Evolutionary conservation across 1,140 invertebrate genomes (phyloP).

Genomic region (Nymphalis io): DNA sequence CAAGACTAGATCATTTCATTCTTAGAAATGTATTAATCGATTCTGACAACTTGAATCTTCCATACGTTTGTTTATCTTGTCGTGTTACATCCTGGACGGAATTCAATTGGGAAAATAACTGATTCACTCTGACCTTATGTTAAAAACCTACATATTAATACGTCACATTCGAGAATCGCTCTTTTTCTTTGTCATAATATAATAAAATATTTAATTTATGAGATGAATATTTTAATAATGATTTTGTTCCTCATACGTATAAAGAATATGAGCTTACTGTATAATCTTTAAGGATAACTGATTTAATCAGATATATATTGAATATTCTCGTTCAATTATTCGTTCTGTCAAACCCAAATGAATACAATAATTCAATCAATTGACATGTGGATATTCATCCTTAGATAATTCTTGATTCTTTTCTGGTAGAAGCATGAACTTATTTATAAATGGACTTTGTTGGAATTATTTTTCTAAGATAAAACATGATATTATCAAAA

Average conservation of each 20-base stretch:
- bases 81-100: constrained; percentile 16
- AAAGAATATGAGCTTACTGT: not conserved
- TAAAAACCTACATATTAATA: constrained; percentile 15
- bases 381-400: no score
- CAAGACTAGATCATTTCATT: not conserved
- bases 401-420: no score
- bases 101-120: constrained; percentile 30
- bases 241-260: constrained; percentile 8
- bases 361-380: no score
- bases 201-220: constrained; percentile 23
- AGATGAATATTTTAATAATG: constrained; percentile 22
- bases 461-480: no score
- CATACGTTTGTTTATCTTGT: not conserved
- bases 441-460: no score
- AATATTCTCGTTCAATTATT: no score
- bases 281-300: no score
- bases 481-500: no score
- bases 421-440: no score
- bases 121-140: constrained; percentile 27
- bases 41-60: not conserved
- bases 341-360: no score
- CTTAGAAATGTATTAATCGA: not conserved
- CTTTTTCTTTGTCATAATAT: constrained; percentile 14
- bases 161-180: constrained; percentile 13
- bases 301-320: no score